phyloP scores from a whole-genome alignment of 1,140 invertebrate genomes.

The Anastatus disparis region DNA sequence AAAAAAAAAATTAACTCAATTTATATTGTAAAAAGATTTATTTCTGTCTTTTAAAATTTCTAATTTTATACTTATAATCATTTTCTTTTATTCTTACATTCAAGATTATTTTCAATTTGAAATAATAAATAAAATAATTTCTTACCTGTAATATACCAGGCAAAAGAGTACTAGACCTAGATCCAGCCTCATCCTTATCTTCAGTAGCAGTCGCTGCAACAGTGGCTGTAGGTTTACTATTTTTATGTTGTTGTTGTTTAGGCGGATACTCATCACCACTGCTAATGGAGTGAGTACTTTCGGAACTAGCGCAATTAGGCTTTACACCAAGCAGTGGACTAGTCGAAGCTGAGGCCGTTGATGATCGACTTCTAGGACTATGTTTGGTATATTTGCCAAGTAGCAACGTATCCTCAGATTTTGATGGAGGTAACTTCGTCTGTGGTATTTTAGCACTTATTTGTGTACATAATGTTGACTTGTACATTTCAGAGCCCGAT shows the following conservation, averaged over 20 bases:
- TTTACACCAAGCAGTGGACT: slow-evolving; percentile 74
- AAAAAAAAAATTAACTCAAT: no score
- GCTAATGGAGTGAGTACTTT: slow-evolving; percentile 72
- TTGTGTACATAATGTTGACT: not conserved
- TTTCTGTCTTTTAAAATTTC: no score
- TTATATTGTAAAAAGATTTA: no score
- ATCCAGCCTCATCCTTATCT: not conserved
- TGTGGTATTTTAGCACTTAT: not conserved
- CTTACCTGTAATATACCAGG: slow-evolving; percentile 75
- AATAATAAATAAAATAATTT: no score
- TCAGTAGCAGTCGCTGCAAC: slow-evolving; percentile 56
- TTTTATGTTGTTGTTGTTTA: slow-evolving; percentile 48
- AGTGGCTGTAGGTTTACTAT: slow-evolving; percentile 57
- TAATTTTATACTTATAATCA: no score
- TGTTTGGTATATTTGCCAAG: slow-evolving; percentile 68
- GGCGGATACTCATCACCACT: slow-evolving; percentile 63
- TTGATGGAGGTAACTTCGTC: slow-evolving; percentile 72
- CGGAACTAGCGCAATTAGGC: slow-evolving; percentile 54
- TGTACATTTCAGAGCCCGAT: slow-evolving; percentile 50
- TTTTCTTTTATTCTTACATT: no score
- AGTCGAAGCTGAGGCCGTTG: slow-evolving; percentile 72
- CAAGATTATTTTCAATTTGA: no score
- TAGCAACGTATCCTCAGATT: slow-evolving; percentile 80
- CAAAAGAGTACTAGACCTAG: slow-evolving; percentile 51
- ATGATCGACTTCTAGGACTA: slow-evolving; percentile 67